Evolutionary conservation across 2,113 vertebrate genomes (phyloP), one percentile per base, ranked within the genome.

Genomic region (Ageneiosus marmoratus): DNA sequence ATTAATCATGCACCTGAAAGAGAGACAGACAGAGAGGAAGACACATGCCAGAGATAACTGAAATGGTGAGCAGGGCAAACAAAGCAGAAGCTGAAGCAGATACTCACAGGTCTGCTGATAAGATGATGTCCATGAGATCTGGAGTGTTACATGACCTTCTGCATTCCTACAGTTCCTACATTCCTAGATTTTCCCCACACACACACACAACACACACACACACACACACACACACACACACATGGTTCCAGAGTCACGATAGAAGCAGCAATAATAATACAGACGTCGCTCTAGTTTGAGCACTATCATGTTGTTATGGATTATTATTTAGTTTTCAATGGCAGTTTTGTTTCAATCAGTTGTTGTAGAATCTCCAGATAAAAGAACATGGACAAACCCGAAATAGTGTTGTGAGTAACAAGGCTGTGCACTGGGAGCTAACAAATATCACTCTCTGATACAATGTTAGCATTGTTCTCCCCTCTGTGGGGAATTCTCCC

Each of bases 391-490:
- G 50, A 15, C 65, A 67, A 82, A 58, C n/a, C 46, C 63, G 67
- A 22, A 34, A 67, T 22, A 46, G 16, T 51, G 58, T 63, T 10
- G 27, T 75, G 7, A 69, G 24, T 62, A 32, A 51, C 82, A 84
- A 82, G 75, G 75, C 70, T 50, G 46, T 72, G 29, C 48, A 74
- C 56, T 27, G 15, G 18, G 63, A 53, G 75, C 55, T 69, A 60
- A 44, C 70, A 80, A 60, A 79, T 63, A 80, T 80, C 53, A 70
- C 44, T 83, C 50, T 16, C 32, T 60, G 10, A 55, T 44, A 87
- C 80, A 85, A 80, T 83, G 80, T 58, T 80, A 80, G 80, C 83
- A 76, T 87, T 83, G 83, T 85, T 83, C 46, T 63, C 4, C 3
- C 5, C 34, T 44, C 83, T n/a, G 78, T 73, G 34, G 79, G 77